These are phyloP conservation scores for Acestrorhynchus altus DNA, from an alignment of 2,797 vertebrate genomes.

Conservation along the genomic window DNA sequence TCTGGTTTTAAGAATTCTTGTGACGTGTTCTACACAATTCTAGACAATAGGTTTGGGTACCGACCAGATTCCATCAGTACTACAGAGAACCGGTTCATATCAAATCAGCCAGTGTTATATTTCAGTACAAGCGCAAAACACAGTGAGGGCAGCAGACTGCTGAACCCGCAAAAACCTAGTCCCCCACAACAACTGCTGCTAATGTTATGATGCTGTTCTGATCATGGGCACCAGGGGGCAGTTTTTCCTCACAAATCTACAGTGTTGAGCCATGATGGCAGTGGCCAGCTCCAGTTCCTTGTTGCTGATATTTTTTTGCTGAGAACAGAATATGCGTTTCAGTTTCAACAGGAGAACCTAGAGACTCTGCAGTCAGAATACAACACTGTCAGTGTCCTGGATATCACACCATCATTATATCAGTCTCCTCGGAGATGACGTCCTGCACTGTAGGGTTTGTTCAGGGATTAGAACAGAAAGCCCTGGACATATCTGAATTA, in stretches of 20 bases:
- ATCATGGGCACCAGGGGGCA: conserved; percentile 31
- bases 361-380: too few species aligned
- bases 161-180: too few species aligned
- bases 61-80: too few species aligned
- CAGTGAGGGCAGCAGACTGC: too few species aligned
- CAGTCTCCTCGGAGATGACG: not conserved
- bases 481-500: not conserved
- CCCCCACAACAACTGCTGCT: too few species aligned
- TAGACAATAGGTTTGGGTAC: too few species aligned
- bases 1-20: too few species aligned
- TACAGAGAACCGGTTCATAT: too few species aligned
- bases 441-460: not conserved
- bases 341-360: not conserved
- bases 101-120: too few species aligned
- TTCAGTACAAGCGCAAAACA: too few species aligned
- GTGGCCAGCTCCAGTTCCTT: not conserved
- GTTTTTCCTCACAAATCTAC: not conserved
- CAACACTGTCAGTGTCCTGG: not conserved
- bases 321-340: not conserved
- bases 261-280: not conserved
- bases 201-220: too few species aligned
- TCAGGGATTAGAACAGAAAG: not conserved
- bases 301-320: not conserved
- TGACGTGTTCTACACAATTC: too few species aligned
- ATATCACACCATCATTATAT: not conserved